Base-by-base conservation (phyloP, 1,140 invertebrate genomes). In the Drosophila pseudoananassae region DNA sequence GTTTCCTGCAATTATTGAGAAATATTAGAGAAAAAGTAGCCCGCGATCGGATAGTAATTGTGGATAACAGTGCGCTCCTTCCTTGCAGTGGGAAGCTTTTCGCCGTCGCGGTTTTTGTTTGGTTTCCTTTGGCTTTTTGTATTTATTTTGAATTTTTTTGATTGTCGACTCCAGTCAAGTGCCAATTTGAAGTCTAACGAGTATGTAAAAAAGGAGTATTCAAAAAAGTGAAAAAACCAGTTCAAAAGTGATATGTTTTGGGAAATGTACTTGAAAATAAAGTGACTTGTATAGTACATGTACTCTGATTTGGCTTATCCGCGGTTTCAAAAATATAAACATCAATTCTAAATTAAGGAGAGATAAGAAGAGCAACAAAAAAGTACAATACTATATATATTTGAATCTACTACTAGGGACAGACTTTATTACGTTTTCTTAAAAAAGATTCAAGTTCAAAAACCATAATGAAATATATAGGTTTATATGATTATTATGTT, bases 41-140 rank as follows among this genome's bases (percentile, higher is more conserved):
- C 4, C 40, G 40, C 14, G 40, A 15, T 17, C 40, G 40, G 6
- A 6, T 27, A 4, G 25, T 27, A 43, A 15, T 43, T 36, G 10
- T 36, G 1, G 3, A 9, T 9, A n/a, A 36, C 4, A 31, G 31
- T 31, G 8, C 33, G 33, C 10, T 36, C 33, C 12, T 36, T 12
- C 33, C 33, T 36, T 12, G 33, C 33, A 43, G 8, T 17, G 17
- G 40, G 40, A 46, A 46, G 43, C 43, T 46, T 46, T 46, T 17
- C n/a, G 43, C 15, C 15, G 15, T 20, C n/a, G 43, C 43, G 40
- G 43, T 46, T 46, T 46, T 46, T 46, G 43, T 46, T 46, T 46
- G 43, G 43, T 46, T 46, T 43, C 40, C 40, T 23, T 46, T 20
- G 1, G 10, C 20, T 23, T 20, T 17, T 46, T 10, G 15, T 46